Percentiles rank a stretch among this genome's conserved stretches.
phyloP scores from a whole-genome alignment of 1,140 invertebrate genomes.

The Tetranychus urticae region DNA sequence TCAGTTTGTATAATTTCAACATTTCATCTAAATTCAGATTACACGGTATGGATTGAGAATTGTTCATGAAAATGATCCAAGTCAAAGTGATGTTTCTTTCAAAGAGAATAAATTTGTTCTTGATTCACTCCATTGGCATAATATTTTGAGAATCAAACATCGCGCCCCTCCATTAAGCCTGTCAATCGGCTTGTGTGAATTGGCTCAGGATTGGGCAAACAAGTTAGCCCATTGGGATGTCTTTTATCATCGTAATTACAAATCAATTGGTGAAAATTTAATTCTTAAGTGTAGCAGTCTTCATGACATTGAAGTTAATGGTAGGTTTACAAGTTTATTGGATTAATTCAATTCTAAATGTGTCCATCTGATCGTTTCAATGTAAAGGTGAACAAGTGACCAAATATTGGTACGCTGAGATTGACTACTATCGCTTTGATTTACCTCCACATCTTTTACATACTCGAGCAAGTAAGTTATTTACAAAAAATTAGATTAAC shows the following conservation, averaged over 20 bases:
- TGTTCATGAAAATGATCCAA: no score
- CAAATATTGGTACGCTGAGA: not conserved
- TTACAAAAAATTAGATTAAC: no score
- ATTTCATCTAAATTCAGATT: no score
- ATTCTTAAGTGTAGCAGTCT: not conserved
- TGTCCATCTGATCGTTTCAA: no score
- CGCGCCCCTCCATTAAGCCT: conserved; percentile 39
- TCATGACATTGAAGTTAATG: not conserved
- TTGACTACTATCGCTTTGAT: not conserved
- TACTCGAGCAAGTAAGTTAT: no score
- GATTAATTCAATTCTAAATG: no score
- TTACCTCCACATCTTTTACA: no score
- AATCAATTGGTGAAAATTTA: conserved; percentile 25
- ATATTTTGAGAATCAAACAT: conserved; percentile 45
- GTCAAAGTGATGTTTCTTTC: no score
- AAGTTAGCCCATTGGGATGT: conserved; percentile 47
- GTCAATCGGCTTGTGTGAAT: conserved; percentile 42
- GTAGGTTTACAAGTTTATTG: not conserved
- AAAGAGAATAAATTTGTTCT: not conserved
- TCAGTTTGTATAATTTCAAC: no score
- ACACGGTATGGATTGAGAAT: no score
- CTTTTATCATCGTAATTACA: conserved; percentile 35
- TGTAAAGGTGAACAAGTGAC: conserved; percentile 48
- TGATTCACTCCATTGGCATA: conserved; percentile 39
- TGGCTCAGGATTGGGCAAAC: conserved; percentile 61